A percentile compares a stretch with the other conserved stretches of the same genome.
Conservation (phyloP, 2,113 vertebrate genomes). For the Arvicanthis niloticus region DNA sequence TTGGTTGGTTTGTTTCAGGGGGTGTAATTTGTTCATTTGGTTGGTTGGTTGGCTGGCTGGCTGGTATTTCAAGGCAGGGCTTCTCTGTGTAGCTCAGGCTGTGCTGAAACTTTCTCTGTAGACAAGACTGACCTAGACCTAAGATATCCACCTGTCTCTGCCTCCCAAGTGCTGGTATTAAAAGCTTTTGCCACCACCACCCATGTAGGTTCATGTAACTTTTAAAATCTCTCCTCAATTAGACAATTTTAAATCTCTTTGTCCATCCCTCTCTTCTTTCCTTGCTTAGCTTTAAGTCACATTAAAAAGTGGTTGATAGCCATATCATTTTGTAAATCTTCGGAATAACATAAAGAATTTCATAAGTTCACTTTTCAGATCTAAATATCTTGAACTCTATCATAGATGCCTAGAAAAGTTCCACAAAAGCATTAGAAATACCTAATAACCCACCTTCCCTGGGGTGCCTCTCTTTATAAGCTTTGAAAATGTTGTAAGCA, state of each 20-base stretch:
- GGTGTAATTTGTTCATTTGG: neutral
- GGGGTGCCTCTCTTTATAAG: neutral
- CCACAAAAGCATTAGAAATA: neutral
- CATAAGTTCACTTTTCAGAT: neutral
- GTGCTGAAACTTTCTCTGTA: neutral
- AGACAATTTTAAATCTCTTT: neutral
- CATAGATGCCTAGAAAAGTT: too few species aligned
- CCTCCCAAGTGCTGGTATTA: too few species aligned
- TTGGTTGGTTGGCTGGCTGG: too few species aligned
- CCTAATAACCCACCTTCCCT: neutral
- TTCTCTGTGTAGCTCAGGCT: neutral
- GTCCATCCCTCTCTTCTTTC: neutral
- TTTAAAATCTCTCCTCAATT: neutral
- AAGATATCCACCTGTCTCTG: too few species aligned
- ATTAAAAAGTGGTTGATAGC: neutral
- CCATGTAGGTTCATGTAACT: neutral
- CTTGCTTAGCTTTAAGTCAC: neutral
- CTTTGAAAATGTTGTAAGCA: neutral
- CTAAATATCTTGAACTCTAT: neutral
- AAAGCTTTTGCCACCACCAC: neutral
- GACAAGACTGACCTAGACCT: neutral
- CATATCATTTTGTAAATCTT: neutral
- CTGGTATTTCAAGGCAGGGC: neutral
- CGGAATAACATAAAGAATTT: neutral
- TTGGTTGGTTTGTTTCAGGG: neutral